phyloP scores from a whole-genome alignment of 2,888 invertebrate species.

The Rhogogaster chlorosoma region DNA sequence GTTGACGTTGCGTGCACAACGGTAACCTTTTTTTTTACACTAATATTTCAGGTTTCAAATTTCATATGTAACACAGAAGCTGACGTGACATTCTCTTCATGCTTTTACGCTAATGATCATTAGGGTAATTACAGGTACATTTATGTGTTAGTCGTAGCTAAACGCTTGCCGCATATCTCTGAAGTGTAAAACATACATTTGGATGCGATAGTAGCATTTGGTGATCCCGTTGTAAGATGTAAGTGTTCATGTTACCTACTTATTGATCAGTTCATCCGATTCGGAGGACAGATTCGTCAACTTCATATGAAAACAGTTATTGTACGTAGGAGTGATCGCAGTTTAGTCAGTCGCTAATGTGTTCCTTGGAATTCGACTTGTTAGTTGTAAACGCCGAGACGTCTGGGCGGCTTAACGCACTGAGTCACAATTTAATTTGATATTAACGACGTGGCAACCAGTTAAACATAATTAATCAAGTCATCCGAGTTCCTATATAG shows the following conservation, averaged over 20 bases:
- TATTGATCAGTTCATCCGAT: not conserved
- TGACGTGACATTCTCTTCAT: not conserved
- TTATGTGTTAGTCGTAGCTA: not conserved
- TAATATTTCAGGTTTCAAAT: not conserved
- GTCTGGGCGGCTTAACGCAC: conserved; percentile 45
- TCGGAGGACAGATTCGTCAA: not conserved
- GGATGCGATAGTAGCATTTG: not conserved
- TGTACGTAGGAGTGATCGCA: not conserved
- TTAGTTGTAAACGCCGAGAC: conserved; percentile 22
- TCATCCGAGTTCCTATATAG: conserved; percentile 15
- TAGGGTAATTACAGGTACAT: conserved; percentile 3
- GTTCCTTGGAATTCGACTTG: conserved; percentile 31
- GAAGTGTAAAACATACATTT: not conserved
- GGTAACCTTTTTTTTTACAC: not conserved
- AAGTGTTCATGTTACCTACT: not conserved
- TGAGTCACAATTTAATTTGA: conserved; percentile 44
- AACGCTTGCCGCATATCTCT: not conserved
- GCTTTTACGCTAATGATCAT: conserved; percentile 25
- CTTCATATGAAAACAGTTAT: not conserved
- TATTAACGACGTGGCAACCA: conserved; percentile 37
- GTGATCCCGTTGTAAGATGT: not conserved
- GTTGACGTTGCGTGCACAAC: conserved; percentile 1
- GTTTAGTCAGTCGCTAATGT: conserved; percentile 34
- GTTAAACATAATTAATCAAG: conserved; percentile 41
- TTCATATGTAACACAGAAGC: not conserved